Conservation (phyloP, 2,888 invertebrate species). For the Troides aeacus region DNA sequence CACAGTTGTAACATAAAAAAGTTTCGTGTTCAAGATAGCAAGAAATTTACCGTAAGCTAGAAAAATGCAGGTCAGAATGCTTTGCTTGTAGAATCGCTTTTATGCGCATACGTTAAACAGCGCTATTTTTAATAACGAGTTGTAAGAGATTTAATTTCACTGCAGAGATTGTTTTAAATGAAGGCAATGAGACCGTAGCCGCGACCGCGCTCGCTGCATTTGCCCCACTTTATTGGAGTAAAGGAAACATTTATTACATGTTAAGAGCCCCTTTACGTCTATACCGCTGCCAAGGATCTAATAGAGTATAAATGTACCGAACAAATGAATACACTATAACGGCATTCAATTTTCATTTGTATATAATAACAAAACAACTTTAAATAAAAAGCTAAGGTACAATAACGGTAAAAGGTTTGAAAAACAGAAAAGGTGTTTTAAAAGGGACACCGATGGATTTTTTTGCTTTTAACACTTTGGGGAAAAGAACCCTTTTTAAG, state of each 20-base stretch:
- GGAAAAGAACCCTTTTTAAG: conserved; percentile 66
- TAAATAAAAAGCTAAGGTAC: not conserved
- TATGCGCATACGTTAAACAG: conserved; percentile 29
- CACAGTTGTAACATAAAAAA: conserved; percentile 2
- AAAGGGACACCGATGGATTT: conserved; percentile 71
- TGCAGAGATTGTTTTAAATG: conserved; percentile 60
- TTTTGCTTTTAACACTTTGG: conserved; percentile 71
- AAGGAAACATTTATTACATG: conserved; percentile 70
- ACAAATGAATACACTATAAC: conserved; percentile 38
- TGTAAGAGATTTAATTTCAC: conserved; percentile 41
- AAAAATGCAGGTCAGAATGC: conserved; percentile 23
- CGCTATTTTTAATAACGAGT: conserved; percentile 31
- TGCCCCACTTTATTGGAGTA: conserved; percentile 61
- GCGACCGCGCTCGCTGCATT: conserved; percentile 47
- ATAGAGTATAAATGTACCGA: conserved; percentile 47
- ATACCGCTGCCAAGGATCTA: conserved; percentile 61
- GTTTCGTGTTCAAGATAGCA: conserved; percentile 14
- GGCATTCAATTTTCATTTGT: conserved; percentile 15
- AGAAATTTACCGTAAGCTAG: conserved; percentile 22
- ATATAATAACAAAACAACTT: conserved; percentile 4
- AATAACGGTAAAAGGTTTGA: conserved; percentile 45
- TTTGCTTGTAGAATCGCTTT: conserved; percentile 24
- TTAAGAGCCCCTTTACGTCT: conserved; percentile 67
- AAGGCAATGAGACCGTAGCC: conserved; percentile 56
- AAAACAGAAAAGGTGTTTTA: conserved; percentile 34